phyloP scores from a whole-genome alignment of 2,888 invertebrate genomes.

The Labia minor region DNA sequence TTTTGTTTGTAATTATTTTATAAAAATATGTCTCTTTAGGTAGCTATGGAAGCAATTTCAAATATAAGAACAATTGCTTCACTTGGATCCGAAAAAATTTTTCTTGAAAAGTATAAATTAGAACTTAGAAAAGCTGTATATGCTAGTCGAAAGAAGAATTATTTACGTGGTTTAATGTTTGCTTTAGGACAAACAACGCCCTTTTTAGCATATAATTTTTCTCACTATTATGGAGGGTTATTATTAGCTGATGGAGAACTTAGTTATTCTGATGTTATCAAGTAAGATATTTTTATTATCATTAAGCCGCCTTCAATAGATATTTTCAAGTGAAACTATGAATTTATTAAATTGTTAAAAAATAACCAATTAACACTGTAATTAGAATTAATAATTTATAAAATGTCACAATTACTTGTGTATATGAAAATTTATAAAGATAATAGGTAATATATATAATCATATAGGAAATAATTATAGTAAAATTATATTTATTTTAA shows the following conservation, averaged over 20 bases:
- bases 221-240: constrained; percentile 60
- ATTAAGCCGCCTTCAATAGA: too few species aligned
- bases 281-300: constrained; percentile 38
- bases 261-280: constrained; percentile 55
- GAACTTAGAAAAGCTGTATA: constrained; percentile 43
- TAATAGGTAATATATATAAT: too few species aligned
- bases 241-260: constrained; percentile 51
- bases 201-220: constrained; percentile 58
- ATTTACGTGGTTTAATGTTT: constrained; percentile 57
- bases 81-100: constrained; percentile 51
- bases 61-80: constrained; percentile 62
- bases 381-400: too few species aligned
- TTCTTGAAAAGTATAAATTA: constrained; percentile 45
- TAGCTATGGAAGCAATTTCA: constrained; percentile 62
- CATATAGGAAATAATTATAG: too few species aligned
- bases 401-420: too few species aligned
- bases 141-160: constrained; percentile 43
- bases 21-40: constrained; percentile 33
- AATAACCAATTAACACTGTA: too few species aligned
- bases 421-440: too few species aligned
- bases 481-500: too few species aligned
- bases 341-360: too few species aligned
- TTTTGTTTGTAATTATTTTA: neutral
- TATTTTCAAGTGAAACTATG: too few species aligned
- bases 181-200: constrained; percentile 60